Evolutionary conservation across 2,113 vertebrate genomes (phyloP).

Genomic region (Clupea harengus): DNA sequence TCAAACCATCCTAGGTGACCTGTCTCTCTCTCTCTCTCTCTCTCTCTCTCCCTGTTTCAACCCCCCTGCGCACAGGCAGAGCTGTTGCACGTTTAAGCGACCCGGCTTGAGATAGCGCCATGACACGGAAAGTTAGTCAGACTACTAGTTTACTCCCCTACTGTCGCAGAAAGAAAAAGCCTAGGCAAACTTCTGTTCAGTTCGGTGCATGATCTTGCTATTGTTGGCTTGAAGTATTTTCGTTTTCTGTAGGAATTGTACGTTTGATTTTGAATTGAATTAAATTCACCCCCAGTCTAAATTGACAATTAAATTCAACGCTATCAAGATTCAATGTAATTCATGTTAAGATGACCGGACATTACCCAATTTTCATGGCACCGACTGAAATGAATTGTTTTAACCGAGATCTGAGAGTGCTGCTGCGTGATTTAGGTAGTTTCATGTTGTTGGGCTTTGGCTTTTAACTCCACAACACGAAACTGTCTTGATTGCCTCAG

Average conservation of each 20-base stretch:
- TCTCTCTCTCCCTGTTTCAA: neutral
- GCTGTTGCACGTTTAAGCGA: too few relatives aligned
- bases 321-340: neutral
- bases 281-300: neutral
- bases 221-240: neutral
- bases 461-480: conserved; percentile 91
- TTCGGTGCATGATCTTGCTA: neutral
- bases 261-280: neutral
- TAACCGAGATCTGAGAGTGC: conserved; percentile 55
- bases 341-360: too few relatives aligned
- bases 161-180: neutral
- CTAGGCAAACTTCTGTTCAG: neutral
- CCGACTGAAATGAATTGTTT: neutral
- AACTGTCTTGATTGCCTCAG: conserved; percentile 98
- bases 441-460: conserved; percentile 96
- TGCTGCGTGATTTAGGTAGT: conserved; percentile 98
- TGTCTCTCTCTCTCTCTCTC: neutral
- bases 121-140: too few relatives aligned
- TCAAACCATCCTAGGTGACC: too few relatives aligned
- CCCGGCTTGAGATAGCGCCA: too few relatives aligned
- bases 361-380: too few relatives aligned
- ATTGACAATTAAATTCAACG: neutral
- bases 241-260: neutral
- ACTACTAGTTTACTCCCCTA: neutral
- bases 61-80: too few relatives aligned